A percentile compares a stretch with the other conserved stretches of the same genome.
Conservation (phyloP, 2,797 vertebrate genomes). For the Bradypus variegatus region DNA sequence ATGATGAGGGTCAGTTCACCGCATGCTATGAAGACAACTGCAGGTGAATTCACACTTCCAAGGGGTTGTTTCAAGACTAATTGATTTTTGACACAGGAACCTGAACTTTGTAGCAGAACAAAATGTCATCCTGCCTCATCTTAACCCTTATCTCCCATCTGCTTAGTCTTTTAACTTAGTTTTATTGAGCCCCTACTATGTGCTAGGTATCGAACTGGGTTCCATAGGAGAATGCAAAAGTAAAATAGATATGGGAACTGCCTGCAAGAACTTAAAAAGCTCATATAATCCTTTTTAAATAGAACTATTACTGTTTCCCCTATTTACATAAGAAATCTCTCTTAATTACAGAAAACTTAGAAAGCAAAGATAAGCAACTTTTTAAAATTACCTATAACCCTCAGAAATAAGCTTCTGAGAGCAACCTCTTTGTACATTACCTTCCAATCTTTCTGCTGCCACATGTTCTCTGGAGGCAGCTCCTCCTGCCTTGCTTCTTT, state of each 20-base stretch:
- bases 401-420: neutral
- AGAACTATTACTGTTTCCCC: neutral
- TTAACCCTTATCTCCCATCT: neutral
- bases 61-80: neutral
- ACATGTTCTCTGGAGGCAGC: neutral
- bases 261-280: neutral
- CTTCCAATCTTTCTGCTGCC: neutral
- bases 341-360: neutral
- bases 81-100: neutral
- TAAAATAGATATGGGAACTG: neutral
- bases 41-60: neutral
- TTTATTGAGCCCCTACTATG: neutral
- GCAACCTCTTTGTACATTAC: neutral
- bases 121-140: neutral
- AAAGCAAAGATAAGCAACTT: neutral
- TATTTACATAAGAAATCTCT: constrained; percentile 1
- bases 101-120: neutral
- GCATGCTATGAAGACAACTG: neutral
- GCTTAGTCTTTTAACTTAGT: neutral
- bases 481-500: neutral
- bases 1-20: neutral
- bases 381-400: neutral
- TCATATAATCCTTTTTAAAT: neutral
- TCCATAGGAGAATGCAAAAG: neutral
- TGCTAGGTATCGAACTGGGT: neutral